phyloP scores from a whole-genome alignment of 2,797 vertebrate genomes.

The Capromys pilorides region DNA sequence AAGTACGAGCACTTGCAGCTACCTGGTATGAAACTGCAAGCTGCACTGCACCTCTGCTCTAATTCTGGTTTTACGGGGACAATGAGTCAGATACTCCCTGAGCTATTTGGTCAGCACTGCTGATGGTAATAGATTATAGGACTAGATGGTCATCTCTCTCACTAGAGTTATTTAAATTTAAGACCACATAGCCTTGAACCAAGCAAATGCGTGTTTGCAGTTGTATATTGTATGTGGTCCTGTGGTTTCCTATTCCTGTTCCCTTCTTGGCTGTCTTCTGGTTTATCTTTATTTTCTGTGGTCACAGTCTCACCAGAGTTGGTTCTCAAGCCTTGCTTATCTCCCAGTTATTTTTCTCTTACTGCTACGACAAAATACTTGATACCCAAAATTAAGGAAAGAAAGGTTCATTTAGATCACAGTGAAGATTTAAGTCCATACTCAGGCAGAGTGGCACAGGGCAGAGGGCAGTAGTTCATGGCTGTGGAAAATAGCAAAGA shows the following conservation, averaged over 20 bases:
- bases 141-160: neutral
- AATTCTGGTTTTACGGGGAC: conserved; percentile 38
- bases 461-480: no score
- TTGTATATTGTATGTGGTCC: conserved; percentile 5
- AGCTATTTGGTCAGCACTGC: conserved; percentile 50
- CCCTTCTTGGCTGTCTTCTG: neutral
- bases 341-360: no score
- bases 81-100: conserved; percentile 27
- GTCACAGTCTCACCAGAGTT: neutral
- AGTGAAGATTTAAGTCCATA: no score
- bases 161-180: conserved; percentile 34
- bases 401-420: no score
- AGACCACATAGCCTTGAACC: neutral
- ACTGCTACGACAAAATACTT: no score
- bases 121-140: conserved; percentile 27
- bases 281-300: conserved; percentile 14
- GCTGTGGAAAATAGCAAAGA: no score
- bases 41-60: neutral
- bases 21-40: neutral
- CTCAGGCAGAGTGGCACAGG: no score
- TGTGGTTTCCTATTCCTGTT: conserved; percentile 4
- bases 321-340: neutral
- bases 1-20: neutral
- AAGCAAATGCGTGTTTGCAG: conserved; percentile 55
- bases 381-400: no score